These are phyloP conservation scores for Octomys mimax DNA, from an alignment of 2,797 vertebrate species.

Conservation along the genomic window DNA sequence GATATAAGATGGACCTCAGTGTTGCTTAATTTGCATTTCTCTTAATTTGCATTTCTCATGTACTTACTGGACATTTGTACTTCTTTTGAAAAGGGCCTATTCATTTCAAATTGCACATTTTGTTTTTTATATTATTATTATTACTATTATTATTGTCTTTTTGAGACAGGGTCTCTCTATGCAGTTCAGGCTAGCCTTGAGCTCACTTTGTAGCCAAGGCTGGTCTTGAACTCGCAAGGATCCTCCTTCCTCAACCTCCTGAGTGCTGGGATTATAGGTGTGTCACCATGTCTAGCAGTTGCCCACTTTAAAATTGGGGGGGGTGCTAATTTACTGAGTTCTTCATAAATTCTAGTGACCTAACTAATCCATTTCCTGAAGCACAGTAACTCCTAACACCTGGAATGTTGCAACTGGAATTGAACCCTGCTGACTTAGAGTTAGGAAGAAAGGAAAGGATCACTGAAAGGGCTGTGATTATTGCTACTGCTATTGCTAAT, in stretches of 20 bases:
- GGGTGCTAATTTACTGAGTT: too few species aligned
- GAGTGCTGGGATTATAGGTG: too few species aligned
- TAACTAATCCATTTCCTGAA: background rate
- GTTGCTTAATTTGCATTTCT: background rate
- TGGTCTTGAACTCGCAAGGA: too few species aligned
- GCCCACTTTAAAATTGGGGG: too few species aligned
- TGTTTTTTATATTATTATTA: background rate
- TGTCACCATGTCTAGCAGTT: too few species aligned
- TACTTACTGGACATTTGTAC: background rate
- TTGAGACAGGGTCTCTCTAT: too few species aligned
- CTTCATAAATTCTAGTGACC: conserved; percentile 36
- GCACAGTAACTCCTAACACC: background rate
- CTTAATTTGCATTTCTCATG: background rate
- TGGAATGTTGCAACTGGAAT: background rate
- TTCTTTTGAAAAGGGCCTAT: background rate
- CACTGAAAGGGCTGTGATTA: background rate
- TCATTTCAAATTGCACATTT: background rate
- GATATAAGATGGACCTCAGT: background rate
- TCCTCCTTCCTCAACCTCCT: too few species aligned
- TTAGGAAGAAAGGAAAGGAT: background rate
- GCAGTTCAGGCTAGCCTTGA: too few species aligned
- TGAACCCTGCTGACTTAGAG: background rate
- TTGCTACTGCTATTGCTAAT: too few species aligned
- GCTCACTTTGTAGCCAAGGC: too few species aligned
- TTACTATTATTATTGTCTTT: too few species aligned